Evolutionary conservation across 2,888 invertebrate species (phyloP), one percentile per base, ranked within the genome.

Genomic region (Oscheius onirici): DNA sequence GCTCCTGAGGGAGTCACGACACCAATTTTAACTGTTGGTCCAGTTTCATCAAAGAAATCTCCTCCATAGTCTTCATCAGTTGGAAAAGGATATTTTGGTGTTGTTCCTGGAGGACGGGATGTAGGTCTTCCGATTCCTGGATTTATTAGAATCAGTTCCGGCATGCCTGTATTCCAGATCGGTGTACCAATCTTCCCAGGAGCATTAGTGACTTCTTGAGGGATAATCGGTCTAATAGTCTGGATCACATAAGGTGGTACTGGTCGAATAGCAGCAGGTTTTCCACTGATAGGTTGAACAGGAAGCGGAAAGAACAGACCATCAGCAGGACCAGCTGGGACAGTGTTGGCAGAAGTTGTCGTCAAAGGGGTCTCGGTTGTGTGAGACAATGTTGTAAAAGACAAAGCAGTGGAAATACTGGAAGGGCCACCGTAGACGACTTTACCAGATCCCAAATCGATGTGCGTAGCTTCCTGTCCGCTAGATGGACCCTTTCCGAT

Each of bases 71-170:
- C 63, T 17, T 63, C 46, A 28, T 49, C 49, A 10, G 44, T 17
- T 1, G 46, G 26, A 24, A 63, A 63, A 3, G 63, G 63, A 24
- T 46, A 17, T 49, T 49, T 63, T 5, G 63, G 63, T 15, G 63
- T 63, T 6, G 63, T 63, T 2, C 15, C 49, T 6, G 17, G 15
- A 3, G 52, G 52, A 41, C 3, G 3, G 3, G 49, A 1, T 15
- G 66, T 40, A 3, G 66, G 66, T 11, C 51, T 51, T 20, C 52
- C 66, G 22, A 66, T 52, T 2, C 66, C 66, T 20, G 66, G 66
- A 11, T n/a, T 40, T 22, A 66, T 66, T 10, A 52, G 66, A 22
- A 66, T 66, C 22, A 66, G 24, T 3, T n/a, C 26, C 24, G 20
- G 54, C 22, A 22, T 17, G 15, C 49, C 49, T 24, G 20, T 63